Base-by-base conservation (phyloP, 2,797 vertebrate species). In the Loris lydekkerianus region DNA sequence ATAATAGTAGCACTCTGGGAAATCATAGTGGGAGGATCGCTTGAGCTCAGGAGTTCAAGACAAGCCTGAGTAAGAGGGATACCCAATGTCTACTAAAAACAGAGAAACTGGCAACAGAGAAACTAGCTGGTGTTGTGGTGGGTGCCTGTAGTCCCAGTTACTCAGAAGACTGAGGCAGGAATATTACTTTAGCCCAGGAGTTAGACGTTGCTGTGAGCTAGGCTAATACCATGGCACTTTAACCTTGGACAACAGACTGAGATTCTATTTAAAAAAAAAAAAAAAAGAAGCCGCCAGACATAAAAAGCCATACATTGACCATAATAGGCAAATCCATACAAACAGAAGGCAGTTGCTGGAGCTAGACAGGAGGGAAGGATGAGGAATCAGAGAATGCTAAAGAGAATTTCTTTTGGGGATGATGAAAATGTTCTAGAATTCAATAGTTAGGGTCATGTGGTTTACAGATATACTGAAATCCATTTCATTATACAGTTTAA, bases 381-480 rank as follows among this genome's bases (percentile, higher is more conserved):
- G 46, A 37, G 17, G 65, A 34, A 17, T 20, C 9, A 75, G n/a
- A 29, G 29, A 84, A 23, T n/a, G 10, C 43, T 63, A 67, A 63
- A 15, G 56, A 8, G 10, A 86, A 76, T 69, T 88, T 85, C 37
- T 75, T 85, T 49, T 8, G 5, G n/a, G 20, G 31, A 10, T 85
- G 34, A 89, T 76, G 34, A 93, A 89, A 93, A 69, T 69, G 34
- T 43, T 89, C 34, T 27, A 34, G 61, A 91, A 80, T 43, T 29
- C 75, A 21, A 65, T 5, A 65, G 78, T 67, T 46, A 7, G 43
- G 9, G 43, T 46, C 43, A 46, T 46, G 9, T 2, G 53, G 89
- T 58, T 83, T 77, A 63, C 27, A 31, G 82, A 94, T 73, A 88
- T 60, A 78, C 58, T 80, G 31, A 65, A 86, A 77, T 40, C 10